Evolutionary conservation across 2,888 invertebrate genomes (phyloP).

Genomic region (Bursaphelenchus okinawaensis): DNA sequence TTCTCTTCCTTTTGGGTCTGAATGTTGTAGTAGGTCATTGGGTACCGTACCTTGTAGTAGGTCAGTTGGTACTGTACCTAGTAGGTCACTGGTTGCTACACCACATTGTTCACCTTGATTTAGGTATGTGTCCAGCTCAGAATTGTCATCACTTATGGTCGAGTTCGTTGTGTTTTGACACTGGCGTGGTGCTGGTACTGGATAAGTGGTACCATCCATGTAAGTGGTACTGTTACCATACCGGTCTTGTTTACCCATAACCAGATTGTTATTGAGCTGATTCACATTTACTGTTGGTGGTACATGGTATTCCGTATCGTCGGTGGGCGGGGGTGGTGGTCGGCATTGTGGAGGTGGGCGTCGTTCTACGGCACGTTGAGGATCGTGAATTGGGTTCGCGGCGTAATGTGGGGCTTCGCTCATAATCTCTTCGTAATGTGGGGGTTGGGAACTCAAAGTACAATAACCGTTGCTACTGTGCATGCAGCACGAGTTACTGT

Average conservation of each 20-base stretch:
- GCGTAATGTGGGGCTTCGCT: conserved; percentile 2
- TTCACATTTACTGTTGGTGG: not conserved
- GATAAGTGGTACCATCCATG: not conserved
- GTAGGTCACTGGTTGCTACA: not conserved
- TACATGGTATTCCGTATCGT: not conserved
- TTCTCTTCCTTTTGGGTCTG: not conserved
- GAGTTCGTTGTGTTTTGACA: not conserved
- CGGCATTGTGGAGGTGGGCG: not conserved
- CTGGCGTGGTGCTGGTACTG: not conserved
- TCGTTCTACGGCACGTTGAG: not conserved
- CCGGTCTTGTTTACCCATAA: no score
- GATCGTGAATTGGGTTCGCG: conserved; percentile 9
- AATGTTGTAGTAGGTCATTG: not conserved
- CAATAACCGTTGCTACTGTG: not conserved
- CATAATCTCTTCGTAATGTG: conserved; percentile 11
- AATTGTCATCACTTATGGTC: not conserved
- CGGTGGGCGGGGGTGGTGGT: conserved; percentile 6
- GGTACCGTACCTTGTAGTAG: no score
- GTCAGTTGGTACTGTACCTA: no score
- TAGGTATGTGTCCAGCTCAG: not conserved
- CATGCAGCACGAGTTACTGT: not conserved
- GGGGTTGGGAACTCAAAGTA: conserved; percentile 3
- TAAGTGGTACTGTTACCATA: no score
- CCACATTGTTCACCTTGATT: not conserved
- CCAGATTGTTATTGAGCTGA: no score